These are phyloP conservation scores for Artemia sp. DNA, from an alignment of 2,888 invertebrate species.

Conservation along the genomic window DNA sequence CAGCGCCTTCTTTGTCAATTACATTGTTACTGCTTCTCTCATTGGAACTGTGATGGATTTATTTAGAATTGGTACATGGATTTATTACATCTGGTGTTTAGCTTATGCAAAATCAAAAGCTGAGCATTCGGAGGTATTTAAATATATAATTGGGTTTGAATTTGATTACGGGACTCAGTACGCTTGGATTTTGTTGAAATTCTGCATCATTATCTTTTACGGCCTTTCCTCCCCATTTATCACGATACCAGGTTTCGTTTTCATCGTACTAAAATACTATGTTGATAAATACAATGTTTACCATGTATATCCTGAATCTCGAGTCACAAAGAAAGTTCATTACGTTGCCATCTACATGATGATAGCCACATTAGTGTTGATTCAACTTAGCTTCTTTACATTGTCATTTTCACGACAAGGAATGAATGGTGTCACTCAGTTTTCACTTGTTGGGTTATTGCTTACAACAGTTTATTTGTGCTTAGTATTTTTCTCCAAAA, in stretches of 20 bases:
- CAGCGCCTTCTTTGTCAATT: conserved; percentile 91
- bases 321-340: conserved; percentile 71
- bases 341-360: conserved; percentile 71
- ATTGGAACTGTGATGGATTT: conserved; percentile 70
- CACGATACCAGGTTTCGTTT: conserved; percentile 49
- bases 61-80: too few species aligned
- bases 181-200: conserved; percentile 78
- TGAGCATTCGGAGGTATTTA: conserved; percentile 35
- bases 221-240: conserved; percentile 82
- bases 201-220: conserved; percentile 76
- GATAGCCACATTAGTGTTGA: conserved; percentile 56
- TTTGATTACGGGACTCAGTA: conserved; percentile 89
- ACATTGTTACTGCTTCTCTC: conserved; percentile 78
- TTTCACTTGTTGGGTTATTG: conserved; percentile 40
- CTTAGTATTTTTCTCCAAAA: too few species aligned
- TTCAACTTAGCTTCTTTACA: conserved; percentile 56
- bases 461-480: too few species aligned
- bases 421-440: conserved; percentile 33
- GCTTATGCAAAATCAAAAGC: conserved; percentile 10
- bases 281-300: conserved; percentile 90
- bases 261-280: conserved; percentile 71
- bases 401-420: conserved; percentile 54
- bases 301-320: conserved; percentile 75
- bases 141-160: conserved; percentile 73
- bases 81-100: neutral